Evolutionary conservation across 2,113 vertebrate species (phyloP), one percentile per base, ranked within the genome.

Genomic region (Triplophysa siluroides): DNA sequence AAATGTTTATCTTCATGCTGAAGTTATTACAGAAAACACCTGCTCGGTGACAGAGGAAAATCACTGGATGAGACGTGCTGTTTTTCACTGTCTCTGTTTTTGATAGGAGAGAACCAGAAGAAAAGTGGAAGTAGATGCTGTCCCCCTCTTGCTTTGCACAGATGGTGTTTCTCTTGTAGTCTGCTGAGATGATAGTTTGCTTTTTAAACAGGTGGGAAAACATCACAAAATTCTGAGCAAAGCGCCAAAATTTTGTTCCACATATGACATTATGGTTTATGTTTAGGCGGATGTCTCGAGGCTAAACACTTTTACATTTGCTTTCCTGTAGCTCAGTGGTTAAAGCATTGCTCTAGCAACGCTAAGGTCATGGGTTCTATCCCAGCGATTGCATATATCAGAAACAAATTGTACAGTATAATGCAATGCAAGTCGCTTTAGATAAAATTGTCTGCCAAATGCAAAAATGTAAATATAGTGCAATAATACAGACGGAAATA

Each of bases 101-200:
- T 45, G 64, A 69, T 45, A 38, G 16, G 50, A 13, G 58, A 33
- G 41, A 64, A 63, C 24, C 52, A 56, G 38, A 38, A 74, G 54
- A 38, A 65, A 64, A 73, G 78, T 50, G 26, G 62, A 62, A 64
- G 33, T 24, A 41, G 24, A 41, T 65, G 47, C 61, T 72, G 68
- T 63, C 54, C 19, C 58, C 56, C 21, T 64, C 43, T 71, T 13
- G 23, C 54, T 26, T 74, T 29, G 68, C 64, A 75, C 82, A 84
- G 82, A 82, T 86, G 79, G 79, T 69, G 80, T 62, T 68, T 83
- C 72, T 78, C 61, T 47, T 26, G 47, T 41, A 65, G 52, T 71
- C 79, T 43, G 24, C 23, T 61, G 78, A 38, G 61, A 78, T 63
- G 80, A 85, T 21, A 47, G 75, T 73, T 60, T 78, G 43, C 45